Evolutionary conservation across 2,888 invertebrate species (phyloP), one percentile per base, ranked within the genome.

Genomic region (Polia nebulosa): DNA sequence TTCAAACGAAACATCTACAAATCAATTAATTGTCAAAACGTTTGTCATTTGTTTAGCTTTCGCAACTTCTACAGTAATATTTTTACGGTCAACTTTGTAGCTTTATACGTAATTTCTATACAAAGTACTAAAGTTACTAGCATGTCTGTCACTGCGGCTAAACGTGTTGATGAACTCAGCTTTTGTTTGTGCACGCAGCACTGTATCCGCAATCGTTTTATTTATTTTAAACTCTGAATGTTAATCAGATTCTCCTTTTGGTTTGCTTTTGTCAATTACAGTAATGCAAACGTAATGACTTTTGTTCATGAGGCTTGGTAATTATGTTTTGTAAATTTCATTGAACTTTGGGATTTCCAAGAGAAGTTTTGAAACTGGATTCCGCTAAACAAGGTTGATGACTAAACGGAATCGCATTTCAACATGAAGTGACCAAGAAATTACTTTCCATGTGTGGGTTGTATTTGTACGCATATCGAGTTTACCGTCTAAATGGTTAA

Each of bases 161-260:
- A 85, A 85, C 77, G 78, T 81, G 88, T 83, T 88, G 88, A 89
- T 88, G 90, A 88, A 85, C 86, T 88, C 86, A 87, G 74, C 76
- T 65, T 84, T 88, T 89, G 87, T 88, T 85, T 86, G 80, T 83
- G 85, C 61, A 75, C 80, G 77, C 81, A 81, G 47, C 57, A 60
- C 69, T 78, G 77, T 81, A 87, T 89, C 87, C 87, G 85, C 78
- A 71, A 85, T 77, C 78, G 71, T 85, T 84, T 82, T 85, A 82
- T 86, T 84, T 72, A 62, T 83, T 78, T 78, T 79, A 41, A 79
- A 76, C 67, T 63, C 71, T 55, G 78, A 75, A 85, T 83, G 63
- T 57, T 83, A 83, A 85, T 81, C 74, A 78, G 82, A 79, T 80
- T 61, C 63, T 66, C 69, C 47, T n/a, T 66, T 67, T 70, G 65